Percentiles rank a stretch among this genome's conserved stretches.
Evolutionary conservation across 2,888 invertebrate genomes (phyloP).

Genomic region (Oscheius sp.): DNA sequence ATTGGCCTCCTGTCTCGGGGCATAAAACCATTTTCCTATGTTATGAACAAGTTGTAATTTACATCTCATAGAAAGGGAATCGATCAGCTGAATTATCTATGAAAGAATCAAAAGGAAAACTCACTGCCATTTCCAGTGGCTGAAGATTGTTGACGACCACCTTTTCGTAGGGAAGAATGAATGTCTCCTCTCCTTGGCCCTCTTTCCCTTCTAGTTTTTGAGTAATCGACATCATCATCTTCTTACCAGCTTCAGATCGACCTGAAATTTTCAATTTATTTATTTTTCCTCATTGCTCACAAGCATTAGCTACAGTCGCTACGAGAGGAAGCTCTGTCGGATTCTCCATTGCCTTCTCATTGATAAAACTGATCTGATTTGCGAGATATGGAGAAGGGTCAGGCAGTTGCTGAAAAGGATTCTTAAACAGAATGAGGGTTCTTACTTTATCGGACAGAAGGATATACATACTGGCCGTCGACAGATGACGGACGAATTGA

Average conservation of each 20-base stretch:
- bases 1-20: too few species aligned
- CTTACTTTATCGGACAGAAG: slow-evolving; percentile 4
- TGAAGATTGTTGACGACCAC: slow-evolving; percentile 33
- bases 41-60: slow-evolving; percentile 40
- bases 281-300: slow-evolving; percentile 34
- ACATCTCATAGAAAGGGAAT: slow-evolving; percentile 58
- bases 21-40: too few species aligned
- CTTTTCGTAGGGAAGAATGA: slow-evolving; percentile 37
- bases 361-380: slow-evolving; percentile 44
- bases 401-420: slow-evolving; percentile 15
- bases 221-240: not conserved
- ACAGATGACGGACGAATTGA: slow-evolving; percentile 41
- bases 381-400: slow-evolving; percentile 26
- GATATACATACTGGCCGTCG: slow-evolving; percentile 52
- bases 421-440: slow-evolving; percentile 23
- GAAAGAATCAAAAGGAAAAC: not conserved
- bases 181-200: slow-evolving; percentile 19
- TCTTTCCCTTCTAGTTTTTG: slow-evolving; percentile 24
- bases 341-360: slow-evolving; percentile 24
- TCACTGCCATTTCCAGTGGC: slow-evolving; percentile 34
- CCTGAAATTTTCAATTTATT: slow-evolving; percentile 19
- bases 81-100: slow-evolving; percentile 41
- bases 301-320: slow-evolving; percentile 61
- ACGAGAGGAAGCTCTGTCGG: slow-evolving; percentile 45
- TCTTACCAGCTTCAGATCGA: slow-evolving; percentile 31